phyloP scores from a whole-genome alignment of 2,113 vertebrate genomes.

The Spilogale gracilis region DNA sequence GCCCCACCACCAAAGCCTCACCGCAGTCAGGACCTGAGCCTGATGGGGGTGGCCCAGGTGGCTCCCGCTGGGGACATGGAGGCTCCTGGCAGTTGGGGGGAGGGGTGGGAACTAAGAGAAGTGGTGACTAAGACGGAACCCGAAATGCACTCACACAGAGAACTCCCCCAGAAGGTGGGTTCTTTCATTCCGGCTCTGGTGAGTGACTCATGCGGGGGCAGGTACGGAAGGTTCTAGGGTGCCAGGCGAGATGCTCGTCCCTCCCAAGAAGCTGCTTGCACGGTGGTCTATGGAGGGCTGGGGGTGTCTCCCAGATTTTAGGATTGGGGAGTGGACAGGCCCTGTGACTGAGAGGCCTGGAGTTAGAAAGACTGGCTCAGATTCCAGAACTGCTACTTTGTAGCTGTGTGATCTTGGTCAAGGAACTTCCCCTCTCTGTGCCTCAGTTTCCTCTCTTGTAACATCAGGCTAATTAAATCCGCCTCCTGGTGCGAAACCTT shows the following conservation, averaged over 20 bases:
- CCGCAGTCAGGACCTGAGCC: neutral
- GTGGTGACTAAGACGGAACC: constrained; percentile 69
- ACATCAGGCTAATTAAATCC: neutral
- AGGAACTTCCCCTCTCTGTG: neutral
- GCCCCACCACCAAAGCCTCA: neutral
- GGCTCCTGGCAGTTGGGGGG: constrained; percentile 29
- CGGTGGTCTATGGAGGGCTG: neutral
- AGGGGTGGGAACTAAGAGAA: constrained; percentile 69
- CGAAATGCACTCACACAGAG: neutral
- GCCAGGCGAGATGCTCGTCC: neutral
- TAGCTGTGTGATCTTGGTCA: neutral
- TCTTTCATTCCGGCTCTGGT: constrained; percentile 45
- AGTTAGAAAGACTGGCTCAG: neutral
- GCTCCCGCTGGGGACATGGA: neutral
- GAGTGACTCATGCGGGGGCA: constrained; percentile 75
- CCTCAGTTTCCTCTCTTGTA: constrained; percentile 3
- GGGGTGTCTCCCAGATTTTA: neutral
- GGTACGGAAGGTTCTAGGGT: neutral
- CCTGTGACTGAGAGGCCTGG: neutral
- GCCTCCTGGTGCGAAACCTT: neutral
- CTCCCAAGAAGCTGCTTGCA: neutral
- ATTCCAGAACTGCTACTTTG: neutral
- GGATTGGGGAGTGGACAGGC: neutral
- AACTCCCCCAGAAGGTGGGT: neutral
- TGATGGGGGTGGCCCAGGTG: neutral